Evolutionary conservation across 1,140 invertebrate genomes (phyloP).

Genomic region (Leptestheria dahalacensis): DNA sequence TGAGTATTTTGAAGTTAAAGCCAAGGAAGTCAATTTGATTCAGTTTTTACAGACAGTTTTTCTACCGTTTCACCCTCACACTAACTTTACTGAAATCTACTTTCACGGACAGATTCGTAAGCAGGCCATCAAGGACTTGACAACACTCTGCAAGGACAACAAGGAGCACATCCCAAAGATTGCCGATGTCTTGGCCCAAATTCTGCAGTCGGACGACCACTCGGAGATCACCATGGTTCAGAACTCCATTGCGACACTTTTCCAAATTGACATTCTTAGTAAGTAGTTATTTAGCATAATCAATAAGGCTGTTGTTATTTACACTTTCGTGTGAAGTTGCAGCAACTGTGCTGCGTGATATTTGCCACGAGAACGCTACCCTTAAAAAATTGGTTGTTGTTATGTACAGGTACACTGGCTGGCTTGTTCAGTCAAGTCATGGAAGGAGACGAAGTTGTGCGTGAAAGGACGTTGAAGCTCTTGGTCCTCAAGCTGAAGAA

Average conservation of each 20-base stretch:
- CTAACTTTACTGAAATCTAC: no score
- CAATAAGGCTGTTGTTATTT: no score
- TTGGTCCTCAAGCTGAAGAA: slow-evolving; percentile 65
- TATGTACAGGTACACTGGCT: slow-evolving; percentile 45
- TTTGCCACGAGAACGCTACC: no score
- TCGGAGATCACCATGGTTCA: slow-evolving; percentile 64
- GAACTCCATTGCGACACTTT: slow-evolving; percentile 44
- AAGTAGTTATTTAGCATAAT: slow-evolving; percentile 18
- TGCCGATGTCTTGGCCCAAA: slow-evolving; percentile 78
- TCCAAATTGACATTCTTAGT: slow-evolving; percentile 47
- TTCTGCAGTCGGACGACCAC: slow-evolving; percentile 69
- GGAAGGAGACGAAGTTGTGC: slow-evolving; percentile 51
- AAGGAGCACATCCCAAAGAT: slow-evolving; percentile 71
- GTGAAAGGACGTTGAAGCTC: slow-evolving; percentile 80
- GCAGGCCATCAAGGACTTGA: slow-evolving; percentile 88
- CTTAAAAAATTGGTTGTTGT: no score
- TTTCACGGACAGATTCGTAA: slow-evolving; percentile 85
- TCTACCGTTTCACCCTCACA: no score
- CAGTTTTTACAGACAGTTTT: slow-evolving; percentile 22
- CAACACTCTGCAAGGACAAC: slow-evolving; percentile 67
- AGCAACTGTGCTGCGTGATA: no score
- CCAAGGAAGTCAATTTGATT: slow-evolving; percentile 3
- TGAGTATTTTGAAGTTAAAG: slow-evolving; percentile 31
- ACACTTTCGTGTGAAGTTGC: no score
- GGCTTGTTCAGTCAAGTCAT: slow-evolving; percentile 78